Conservation (phyloP, 2,888 invertebrate species). For the Stenodera caucasica region DNA sequence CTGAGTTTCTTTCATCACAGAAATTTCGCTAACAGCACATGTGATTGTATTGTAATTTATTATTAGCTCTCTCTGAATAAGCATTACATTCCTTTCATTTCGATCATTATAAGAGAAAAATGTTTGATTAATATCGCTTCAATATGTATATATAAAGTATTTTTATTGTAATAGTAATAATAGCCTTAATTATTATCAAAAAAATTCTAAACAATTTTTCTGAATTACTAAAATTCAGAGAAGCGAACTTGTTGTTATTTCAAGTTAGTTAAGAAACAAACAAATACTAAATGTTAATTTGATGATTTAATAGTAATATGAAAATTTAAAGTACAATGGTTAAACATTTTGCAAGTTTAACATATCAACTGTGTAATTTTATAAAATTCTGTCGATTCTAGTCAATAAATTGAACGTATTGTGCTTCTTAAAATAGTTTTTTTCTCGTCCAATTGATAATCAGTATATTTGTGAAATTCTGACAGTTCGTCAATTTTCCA, state of each 20-base stretch:
- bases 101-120: no score
- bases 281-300: not conserved
- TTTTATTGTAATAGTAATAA: not conserved
- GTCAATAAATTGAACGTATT: conserved; percentile 20
- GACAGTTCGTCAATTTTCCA: no score
- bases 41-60: conserved; percentile 19
- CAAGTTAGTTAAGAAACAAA: not conserved
- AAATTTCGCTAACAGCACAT: conserved; percentile 20
- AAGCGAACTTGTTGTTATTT: no score
- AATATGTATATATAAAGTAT: not conserved
- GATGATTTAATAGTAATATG: not conserved
- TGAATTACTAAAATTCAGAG: no score
- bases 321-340: conserved; percentile 15
- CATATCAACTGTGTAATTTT: conserved; percentile 14
- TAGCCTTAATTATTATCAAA: not conserved
- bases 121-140: not conserved
- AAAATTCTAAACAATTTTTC: not conserved
- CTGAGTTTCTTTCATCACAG: conserved; percentile 24
- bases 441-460: no score
- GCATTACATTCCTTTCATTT: conserved; percentile 20
- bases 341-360: conserved; percentile 10
- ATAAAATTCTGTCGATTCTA: conserved; percentile 16
- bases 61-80: conserved; percentile 22
- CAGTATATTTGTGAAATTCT: no score
- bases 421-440: conserved; percentile 9